Evolutionary conservation across 2,113 vertebrate species (phyloP).

Genomic region (Epinephelus cyanopodus): DNA sequence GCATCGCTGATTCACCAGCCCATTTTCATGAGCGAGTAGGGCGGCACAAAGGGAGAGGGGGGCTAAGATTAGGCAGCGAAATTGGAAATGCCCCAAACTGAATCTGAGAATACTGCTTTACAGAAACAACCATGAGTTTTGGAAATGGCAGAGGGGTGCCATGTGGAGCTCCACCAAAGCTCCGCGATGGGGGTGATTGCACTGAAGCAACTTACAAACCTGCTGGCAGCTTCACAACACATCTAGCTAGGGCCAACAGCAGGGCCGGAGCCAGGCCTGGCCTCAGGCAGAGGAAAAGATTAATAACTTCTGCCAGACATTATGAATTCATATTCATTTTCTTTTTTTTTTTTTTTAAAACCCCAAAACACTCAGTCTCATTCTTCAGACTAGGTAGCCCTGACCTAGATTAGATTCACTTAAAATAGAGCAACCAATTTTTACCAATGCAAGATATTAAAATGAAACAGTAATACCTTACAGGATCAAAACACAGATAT

Average conservation of each 20-base stretch:
- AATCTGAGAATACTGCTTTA: slow-evolving; percentile 45
- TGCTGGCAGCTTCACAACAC: slow-evolving; percentile 36
- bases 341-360: background rate
- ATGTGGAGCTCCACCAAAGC: slow-evolving; percentile 49
- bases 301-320: slow-evolving; percentile 24
- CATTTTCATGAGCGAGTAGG: slow-evolving; percentile 59
- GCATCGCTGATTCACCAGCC: slow-evolving; percentile 66
- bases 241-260: background rate
- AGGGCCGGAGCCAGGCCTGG: slow-evolving; percentile 1
- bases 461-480: slow-evolving; percentile 4
- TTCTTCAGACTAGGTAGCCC: slow-evolving; percentile 1
- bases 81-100: slow-evolving; percentile 63
- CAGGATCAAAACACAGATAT: slow-evolving; percentile 29
- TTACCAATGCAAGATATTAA: slow-evolving; percentile 8
- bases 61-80: slow-evolving; percentile 63
- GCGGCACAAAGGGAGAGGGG: slow-evolving; percentile 48
- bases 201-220: slow-evolving; percentile 26
- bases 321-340: background rate
- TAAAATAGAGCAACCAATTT: slow-evolving; percentile 1
- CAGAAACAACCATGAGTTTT: slow-evolving; percentile 46
- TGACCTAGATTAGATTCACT: slow-evolving; percentile 27
- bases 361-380: background rate
- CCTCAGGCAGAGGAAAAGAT: slow-evolving; percentile 19
- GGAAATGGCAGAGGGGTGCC: slow-evolving; percentile 40
- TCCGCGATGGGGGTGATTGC: background rate